These are phyloP conservation scores for Probosciger aterrimus DNA, from an alignment of 2,113 vertebrate species.

Conservation along the genomic window DNA sequence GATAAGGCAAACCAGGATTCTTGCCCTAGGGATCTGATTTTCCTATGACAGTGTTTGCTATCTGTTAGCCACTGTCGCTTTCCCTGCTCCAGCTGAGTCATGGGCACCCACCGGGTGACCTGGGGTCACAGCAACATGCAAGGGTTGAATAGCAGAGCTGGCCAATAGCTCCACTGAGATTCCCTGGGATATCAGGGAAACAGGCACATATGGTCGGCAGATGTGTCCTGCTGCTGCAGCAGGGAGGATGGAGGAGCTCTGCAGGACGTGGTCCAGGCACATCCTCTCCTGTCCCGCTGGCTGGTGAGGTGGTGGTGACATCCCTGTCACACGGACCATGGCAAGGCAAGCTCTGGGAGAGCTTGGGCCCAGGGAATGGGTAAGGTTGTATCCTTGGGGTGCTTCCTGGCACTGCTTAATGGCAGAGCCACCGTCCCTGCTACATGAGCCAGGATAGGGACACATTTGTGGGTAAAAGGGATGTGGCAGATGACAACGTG, in stretches of 20 bases:
- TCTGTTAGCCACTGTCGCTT: rapidly evolving
- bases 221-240: background rate
- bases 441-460: background rate
- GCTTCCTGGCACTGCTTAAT: background rate
- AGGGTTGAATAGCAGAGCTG: background rate
- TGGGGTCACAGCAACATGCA: rapidly evolving
- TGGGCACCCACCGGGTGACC: background rate
- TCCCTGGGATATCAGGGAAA: background rate
- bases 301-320: background rate
- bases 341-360: background rate
- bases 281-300: rapidly evolving
- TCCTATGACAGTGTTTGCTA: background rate
- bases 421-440: rapidly evolving
- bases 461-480: background rate
- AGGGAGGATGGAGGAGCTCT: rapidly evolving
- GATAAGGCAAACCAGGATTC: background rate
- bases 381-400: background rate
- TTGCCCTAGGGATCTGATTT: background rate
- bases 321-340: rapidly evolving
- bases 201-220: background rate
- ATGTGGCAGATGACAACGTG: rapidly evolving
- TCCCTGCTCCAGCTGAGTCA: background rate
- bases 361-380: rapidly evolving
- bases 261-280: rapidly evolving
- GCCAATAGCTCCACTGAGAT: background rate